Conservation (phyloP, 2,113 vertebrate species). For the Columba janthina region DNA sequence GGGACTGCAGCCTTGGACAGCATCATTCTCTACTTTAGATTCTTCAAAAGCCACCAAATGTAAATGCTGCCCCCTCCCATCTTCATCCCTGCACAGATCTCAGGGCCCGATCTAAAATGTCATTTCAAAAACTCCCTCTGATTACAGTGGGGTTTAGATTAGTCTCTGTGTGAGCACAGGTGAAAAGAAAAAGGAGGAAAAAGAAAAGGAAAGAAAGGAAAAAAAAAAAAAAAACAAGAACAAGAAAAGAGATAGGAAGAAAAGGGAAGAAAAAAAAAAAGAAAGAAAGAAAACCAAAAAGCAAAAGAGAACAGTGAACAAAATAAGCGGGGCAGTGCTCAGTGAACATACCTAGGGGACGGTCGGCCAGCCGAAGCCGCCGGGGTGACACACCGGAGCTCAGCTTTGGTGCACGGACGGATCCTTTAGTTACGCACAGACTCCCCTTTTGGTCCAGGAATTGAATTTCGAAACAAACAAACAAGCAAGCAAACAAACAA, state of each 20-base stretch:
- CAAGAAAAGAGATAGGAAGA: background rate
- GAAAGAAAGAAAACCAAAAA: background rate
- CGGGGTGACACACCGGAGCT: background rate
- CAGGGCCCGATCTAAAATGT: background rate
- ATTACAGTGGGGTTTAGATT: background rate
- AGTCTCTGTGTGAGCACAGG: background rate
- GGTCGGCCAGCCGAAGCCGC: background rate
- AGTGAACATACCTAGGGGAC: slow-evolving; percentile 18
- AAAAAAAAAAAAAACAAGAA: background rate
- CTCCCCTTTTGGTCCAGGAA: background rate
- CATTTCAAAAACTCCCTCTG: background rate
- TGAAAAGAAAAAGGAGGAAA: background rate
- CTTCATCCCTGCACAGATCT: background rate
- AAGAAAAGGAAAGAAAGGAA: rapidly evolving
- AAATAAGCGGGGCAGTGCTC: background rate
- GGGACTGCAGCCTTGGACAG: background rate
- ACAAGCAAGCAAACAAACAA: background rate
- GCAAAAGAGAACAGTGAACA: background rate
- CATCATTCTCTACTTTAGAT: rapidly evolving
- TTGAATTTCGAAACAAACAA: slow-evolving; percentile 3
- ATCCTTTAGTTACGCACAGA: background rate
- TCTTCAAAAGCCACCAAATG: background rate
- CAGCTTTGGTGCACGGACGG: background rate
- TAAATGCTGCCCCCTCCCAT: background rate
- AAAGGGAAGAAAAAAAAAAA: background rate